A percentile compares a stretch with the other conserved stretches of the same genome.
These are phyloP conservation scores for Aphelocoma coerulescens DNA, from an alignment of 2,113 vertebrate species.

Conservation along the genomic window DNA sequence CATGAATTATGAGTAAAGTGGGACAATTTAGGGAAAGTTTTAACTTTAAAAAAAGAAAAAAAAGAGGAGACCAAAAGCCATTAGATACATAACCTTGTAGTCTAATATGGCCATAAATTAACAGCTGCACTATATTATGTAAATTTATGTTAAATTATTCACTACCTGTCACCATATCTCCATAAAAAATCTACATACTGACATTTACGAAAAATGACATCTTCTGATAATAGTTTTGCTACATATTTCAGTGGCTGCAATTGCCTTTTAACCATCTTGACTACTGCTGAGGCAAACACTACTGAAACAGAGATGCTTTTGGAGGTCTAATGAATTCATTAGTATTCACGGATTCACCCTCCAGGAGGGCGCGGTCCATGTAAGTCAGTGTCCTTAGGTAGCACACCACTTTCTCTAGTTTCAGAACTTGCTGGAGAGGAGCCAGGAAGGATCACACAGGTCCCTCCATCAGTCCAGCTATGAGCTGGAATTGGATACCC, in stretches of 20 bases:
- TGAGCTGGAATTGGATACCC: neutral
- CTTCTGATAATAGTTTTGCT: conserved; percentile 70
- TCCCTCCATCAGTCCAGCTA: neutral
- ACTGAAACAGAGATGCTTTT: conserved; percentile 21
- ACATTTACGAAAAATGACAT: conserved; percentile 74
- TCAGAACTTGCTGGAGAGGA: conserved; percentile 12
- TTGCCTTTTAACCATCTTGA: conserved; percentile 52
- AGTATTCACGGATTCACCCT: conserved; percentile 36
- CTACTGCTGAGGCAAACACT: conserved; percentile 59
- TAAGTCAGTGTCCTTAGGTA: neutral
- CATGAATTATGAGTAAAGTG: conserved; percentile 54
- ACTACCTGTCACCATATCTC: conserved; percentile 69
- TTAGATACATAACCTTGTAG: conserved; percentile 70
- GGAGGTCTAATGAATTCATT: conserved; percentile 55
- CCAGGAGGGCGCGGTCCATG: neutral
- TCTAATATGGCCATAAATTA: conserved; percentile 76
- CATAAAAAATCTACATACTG: conserved; percentile 74
- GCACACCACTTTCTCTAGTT: neutral
- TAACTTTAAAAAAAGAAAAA: conserved; percentile 12
- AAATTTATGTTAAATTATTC: conserved; percentile 82
- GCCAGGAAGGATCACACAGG: neutral
- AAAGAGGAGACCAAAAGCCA: conserved; percentile 41
- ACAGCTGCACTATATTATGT: conserved; percentile 75
- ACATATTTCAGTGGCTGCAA: conserved; percentile 37
- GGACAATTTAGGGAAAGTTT: conserved; percentile 62